Evolutionary conservation across 2,797 vertebrate genomes (phyloP), one percentile per base, ranked within the genome.

Genomic region (Microtus agrestis): DNA sequence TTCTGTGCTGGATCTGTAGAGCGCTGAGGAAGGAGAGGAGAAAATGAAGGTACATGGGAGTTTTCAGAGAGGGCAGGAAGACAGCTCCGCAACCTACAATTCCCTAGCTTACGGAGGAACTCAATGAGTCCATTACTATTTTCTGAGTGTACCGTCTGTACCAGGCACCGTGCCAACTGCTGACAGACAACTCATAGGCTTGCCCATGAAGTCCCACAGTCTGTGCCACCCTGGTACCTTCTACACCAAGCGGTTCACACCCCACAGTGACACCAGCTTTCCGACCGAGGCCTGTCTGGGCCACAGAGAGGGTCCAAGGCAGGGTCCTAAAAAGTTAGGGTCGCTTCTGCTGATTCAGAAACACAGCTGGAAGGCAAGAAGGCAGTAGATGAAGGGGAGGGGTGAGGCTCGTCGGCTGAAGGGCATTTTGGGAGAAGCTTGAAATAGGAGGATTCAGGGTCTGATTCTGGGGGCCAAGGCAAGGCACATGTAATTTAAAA

Each of bases 1-100:
- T 29, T 19, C 0, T 0, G 7, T 31, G n/a, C 69, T 69, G 89
- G 21, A 13, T 14, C 63, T n/a, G 3, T 3, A 27, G 59, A 34
- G 31, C n/a, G 27, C 11, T 17, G 17, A 71, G 51, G 37, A 46
- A 40, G 27, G 21, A 77, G 29, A 91, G 76, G 31, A 37, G 29
- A 71, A 87, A 48, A 67, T 1, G 7, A 43, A 74, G 43, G 19
- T 9, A 23, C 43, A 27, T 9, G 15, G 23, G 71, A 65, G 71
- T 11, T 9, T 23, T 9, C 1, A 2, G 29, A 46, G 54, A 61
- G 61, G 17, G 34, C 37, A 14, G 21, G 59, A 63, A 54, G 48
- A 76, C 2, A 14, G 21, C 14, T 23, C 63, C 0, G 3, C 5
- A 5, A 6, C 29, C 25, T 34, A 27, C 11, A 17, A 11, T 29